Evolutionary conservation across 1,140 invertebrate genomes (phyloP).

Genomic region (Lamellibrachia luymesi): DNA sequence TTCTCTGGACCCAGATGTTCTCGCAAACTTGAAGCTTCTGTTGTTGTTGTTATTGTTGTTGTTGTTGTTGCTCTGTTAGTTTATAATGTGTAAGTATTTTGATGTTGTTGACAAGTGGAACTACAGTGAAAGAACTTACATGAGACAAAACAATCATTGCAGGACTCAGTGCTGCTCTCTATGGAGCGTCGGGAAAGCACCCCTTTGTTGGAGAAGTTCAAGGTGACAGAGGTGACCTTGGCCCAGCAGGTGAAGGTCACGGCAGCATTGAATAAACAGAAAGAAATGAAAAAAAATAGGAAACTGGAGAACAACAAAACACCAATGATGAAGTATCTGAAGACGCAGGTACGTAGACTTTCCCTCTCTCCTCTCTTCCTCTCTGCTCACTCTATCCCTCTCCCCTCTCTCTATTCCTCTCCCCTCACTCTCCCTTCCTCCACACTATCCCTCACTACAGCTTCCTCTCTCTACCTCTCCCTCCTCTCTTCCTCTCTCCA

Average conservation of each 20-base stretch:
- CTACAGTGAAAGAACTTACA: background rate
- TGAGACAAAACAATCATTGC: slow-evolving; percentile 46
- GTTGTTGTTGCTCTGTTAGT: background rate
- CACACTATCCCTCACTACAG: too few species aligned
- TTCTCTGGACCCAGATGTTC: background rate
- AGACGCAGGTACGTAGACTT: slow-evolving; percentile 58
- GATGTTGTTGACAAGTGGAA: background rate
- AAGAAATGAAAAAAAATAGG: slow-evolving; percentile 55
- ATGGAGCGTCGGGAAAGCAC: slow-evolving; percentile 48
- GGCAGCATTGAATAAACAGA: slow-evolving; percentile 51
- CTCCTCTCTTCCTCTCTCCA: background rate
- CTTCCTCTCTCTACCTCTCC: too few species aligned
- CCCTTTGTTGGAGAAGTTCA: slow-evolving; percentile 53
- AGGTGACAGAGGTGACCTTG: slow-evolving; percentile 49
- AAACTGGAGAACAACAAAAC: slow-evolving; percentile 63
- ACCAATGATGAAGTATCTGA: slow-evolving; percentile 82
- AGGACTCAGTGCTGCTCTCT: slow-evolving; percentile 13
- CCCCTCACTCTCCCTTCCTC: background rate
- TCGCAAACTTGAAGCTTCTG: too few species aligned
- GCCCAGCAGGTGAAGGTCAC: slow-evolving; percentile 47
- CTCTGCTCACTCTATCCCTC: too few species aligned
- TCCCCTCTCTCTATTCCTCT: background rate
- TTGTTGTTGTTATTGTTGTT: background rate
- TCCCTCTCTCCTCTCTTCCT: background rate
- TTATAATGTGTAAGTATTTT: background rate